Evolutionary conservation across 2,113 vertebrate species (phyloP).

Genomic region (Prunella fulvescens): DNA sequence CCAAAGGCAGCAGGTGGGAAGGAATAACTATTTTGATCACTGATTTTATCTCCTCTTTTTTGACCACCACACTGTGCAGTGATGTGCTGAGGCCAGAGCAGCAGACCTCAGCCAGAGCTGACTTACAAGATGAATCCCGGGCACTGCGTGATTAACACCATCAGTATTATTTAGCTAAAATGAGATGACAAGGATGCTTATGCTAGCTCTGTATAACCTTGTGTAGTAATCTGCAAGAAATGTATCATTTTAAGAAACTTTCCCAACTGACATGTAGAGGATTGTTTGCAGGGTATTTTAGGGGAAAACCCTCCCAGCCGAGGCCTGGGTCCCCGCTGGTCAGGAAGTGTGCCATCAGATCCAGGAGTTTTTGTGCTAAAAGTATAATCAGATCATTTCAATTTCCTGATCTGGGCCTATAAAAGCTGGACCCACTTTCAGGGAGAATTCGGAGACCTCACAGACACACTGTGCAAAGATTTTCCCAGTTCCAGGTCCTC

Average conservation of each 20-base stretch:
- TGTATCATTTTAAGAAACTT: neutral
- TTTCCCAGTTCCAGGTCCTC: neutral
- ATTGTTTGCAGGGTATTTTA: neutral
- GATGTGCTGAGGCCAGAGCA: neutral
- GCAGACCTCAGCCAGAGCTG: neutral
- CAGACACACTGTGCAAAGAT: neutral
- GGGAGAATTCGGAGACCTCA: neutral
- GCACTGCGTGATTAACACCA: neutral
- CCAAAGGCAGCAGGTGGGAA: neutral
- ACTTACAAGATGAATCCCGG: no score
- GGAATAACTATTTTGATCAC: neutral
- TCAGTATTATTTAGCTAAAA: neutral
- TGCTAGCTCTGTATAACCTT: neutral
- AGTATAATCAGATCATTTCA: neutral
- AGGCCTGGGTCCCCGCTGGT: neutral
- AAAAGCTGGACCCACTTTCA: neutral
- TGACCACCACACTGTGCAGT: neutral
- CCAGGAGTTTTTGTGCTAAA: neutral
- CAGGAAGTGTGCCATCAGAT: neutral
- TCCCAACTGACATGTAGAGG: neutral
- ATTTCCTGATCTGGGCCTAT: no score
- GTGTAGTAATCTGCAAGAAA: neutral
- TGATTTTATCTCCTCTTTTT: neutral
- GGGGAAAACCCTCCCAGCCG: neutral
- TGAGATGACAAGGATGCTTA: neutral